Percentiles rank a stretch among this genome's conserved stretches.
phyloP scores from a whole-genome alignment of 2,888 invertebrate genomes.

The Melanargia galathea region DNA sequence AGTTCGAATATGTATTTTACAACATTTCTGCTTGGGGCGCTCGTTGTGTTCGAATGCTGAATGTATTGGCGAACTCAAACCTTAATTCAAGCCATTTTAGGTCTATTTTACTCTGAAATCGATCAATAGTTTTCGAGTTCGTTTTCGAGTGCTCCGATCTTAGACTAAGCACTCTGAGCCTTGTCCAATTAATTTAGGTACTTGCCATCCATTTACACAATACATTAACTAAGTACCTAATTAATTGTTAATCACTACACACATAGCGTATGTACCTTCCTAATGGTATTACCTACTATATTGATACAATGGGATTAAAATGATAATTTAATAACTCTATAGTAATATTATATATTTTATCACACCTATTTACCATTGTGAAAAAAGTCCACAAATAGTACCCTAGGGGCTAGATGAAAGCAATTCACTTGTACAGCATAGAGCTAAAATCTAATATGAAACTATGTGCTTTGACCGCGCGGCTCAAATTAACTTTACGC shows the following conservation, averaged over 20 bases:
- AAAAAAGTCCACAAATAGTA: background rate
- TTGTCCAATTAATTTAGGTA: background rate
- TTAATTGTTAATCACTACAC: background rate
- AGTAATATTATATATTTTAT: no score
- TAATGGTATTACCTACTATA: background rate
- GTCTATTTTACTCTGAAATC: no score
- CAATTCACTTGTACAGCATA: conserved; percentile 1
- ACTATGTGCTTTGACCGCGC: background rate
- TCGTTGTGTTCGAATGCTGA: no score
- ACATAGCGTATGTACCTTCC: background rate
- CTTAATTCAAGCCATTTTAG: no score
- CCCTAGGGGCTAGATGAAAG: background rate
- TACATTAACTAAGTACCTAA: conserved; percentile 2
- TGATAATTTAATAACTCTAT: no score
- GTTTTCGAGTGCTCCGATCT: no score
- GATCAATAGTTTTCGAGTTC: no score
- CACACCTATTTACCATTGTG: no score
- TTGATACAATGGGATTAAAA: background rate
- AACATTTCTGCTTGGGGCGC: no score
- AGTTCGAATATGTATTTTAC: no score
- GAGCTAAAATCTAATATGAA: background rate
- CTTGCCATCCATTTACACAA: background rate
- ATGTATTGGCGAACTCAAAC: no score
- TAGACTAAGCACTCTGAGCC: no score
- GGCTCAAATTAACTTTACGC: background rate